These are phyloP conservation scores for Tryphoninae sp. DNA, from an alignment of 2,888 invertebrate genomes.

Conservation along the genomic window DNA sequence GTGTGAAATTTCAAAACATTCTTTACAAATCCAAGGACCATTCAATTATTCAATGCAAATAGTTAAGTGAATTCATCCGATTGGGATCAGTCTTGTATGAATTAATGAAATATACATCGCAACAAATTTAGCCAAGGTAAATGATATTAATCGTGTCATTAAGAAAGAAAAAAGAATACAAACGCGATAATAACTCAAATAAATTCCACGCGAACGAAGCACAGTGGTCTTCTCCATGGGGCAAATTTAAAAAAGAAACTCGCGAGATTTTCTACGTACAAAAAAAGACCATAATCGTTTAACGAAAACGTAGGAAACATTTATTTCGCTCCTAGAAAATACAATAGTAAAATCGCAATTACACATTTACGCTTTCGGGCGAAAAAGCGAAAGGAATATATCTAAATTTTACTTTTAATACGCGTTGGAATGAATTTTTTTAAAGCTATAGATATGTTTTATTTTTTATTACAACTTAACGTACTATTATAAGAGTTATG, in stretches of 20 bases:
- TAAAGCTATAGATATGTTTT: background rate
- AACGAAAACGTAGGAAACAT: slow-evolving; percentile 48
- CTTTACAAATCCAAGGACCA: too few relatives aligned
- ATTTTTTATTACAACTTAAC: slow-evolving; percentile 17
- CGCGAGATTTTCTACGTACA: background rate
- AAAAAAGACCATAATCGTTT: background rate
- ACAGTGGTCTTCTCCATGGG: background rate
- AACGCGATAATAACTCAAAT: too few relatives aligned
- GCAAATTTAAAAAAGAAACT: background rate
- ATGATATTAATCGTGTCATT: background rate
- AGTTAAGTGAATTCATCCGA: background rate
- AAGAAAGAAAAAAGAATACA: too few relatives aligned
- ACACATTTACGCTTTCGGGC: slow-evolving; percentile 14
- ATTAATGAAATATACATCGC: background rate
- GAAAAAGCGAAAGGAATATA: slow-evolving; percentile 28
- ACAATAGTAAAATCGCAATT: slow-evolving; percentile 31
- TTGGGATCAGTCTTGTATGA: background rate
- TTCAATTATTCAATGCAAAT: background rate
- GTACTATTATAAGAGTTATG: slow-evolving; percentile 29
- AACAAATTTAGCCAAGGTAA: background rate
- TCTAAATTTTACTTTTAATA: slow-evolving; percentile 11
- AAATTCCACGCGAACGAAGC: too few relatives aligned
- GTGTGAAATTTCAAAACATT: background rate
- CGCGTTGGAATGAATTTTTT: background rate
- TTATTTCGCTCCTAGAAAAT: slow-evolving; percentile 44